Evolutionary conservation across 2,113 vertebrate species (phyloP).

Genomic region (Pampusana beccarii): DNA sequence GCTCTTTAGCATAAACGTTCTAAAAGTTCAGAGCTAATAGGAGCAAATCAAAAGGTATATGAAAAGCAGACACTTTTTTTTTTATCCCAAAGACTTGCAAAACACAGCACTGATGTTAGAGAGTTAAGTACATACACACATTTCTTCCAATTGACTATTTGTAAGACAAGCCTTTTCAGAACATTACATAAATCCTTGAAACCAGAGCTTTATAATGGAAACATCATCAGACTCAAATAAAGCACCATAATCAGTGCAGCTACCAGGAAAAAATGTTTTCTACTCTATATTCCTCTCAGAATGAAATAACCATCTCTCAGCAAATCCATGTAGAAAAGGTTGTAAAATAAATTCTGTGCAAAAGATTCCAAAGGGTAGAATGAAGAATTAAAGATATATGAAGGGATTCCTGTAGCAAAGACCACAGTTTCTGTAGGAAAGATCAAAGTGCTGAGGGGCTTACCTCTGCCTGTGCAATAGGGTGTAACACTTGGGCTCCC

Average conservation of each 20-base stretch:
- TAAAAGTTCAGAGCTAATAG: neutral
- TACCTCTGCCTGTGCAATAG: neutral
- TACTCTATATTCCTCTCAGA: neutral
- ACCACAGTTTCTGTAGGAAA: neutral
- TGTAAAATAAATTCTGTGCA: neutral
- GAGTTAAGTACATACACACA: neutral
- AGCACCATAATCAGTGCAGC: neutral
- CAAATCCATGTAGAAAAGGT: neutral
- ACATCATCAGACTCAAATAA: neutral
- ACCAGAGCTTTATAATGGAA: neutral
- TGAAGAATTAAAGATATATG: neutral
- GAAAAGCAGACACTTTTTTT: neutral
- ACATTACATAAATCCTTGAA: neutral
- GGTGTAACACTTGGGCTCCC: neutral
- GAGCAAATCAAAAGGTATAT: neutral
- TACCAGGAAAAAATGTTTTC: neutral
- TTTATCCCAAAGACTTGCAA: neutral
- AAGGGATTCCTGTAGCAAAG: neutral
- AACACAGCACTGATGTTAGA: neutral
- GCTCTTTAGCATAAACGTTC: neutral
- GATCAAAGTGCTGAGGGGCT: neutral
- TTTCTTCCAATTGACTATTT: neutral
- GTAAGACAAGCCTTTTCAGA: neutral
- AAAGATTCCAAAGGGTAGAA: neutral
- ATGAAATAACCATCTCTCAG: neutral